Evolutionary conservation across 2,797 vertebrate species (phyloP).

Genomic region (Myotis vivesi): DNA sequence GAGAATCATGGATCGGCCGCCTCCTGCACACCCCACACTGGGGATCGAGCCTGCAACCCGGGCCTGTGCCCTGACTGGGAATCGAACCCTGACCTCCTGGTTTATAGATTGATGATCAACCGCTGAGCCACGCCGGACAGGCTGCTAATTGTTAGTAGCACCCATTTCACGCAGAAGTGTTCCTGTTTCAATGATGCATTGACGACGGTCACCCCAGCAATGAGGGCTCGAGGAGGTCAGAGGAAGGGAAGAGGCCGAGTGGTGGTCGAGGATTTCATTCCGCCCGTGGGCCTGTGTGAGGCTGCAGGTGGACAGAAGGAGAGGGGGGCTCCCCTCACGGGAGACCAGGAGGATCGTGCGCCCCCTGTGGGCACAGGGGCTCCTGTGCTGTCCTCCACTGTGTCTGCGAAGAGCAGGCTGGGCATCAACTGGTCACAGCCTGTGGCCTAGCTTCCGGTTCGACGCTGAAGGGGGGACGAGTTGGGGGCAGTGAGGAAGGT

Average conservation of each 20-base stretch:
- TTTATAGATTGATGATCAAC: too few species aligned
- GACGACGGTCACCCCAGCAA: not conserved
- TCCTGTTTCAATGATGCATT: not conserved
- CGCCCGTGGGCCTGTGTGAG: not conserved
- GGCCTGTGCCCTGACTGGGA: too few species aligned
- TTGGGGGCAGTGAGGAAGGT: not conserved
- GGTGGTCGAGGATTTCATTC: not conserved
- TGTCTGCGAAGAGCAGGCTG: not conserved
- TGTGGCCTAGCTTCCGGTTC: not conserved
- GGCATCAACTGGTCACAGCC: not conserved
- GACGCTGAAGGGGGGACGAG: not conserved
- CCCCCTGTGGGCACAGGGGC: too few species aligned
- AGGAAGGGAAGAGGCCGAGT: not conserved
- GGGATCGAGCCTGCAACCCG: too few species aligned
- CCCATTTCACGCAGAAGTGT: not conserved
- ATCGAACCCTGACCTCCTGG: too few species aligned
- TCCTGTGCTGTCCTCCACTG: accelerated
- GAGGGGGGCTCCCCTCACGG: not conserved
- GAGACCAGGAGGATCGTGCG: not conserved
- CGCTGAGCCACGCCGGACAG: too few species aligned
- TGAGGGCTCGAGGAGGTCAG: not conserved
- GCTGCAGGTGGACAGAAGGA: not conserved
- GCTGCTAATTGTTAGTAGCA: not conserved
- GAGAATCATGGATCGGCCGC: too few species aligned
- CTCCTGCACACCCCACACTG: too few species aligned